phyloP scores from a whole-genome alignment of 2,113 vertebrate genomes.

The Neodon shergylaensis region DNA sequence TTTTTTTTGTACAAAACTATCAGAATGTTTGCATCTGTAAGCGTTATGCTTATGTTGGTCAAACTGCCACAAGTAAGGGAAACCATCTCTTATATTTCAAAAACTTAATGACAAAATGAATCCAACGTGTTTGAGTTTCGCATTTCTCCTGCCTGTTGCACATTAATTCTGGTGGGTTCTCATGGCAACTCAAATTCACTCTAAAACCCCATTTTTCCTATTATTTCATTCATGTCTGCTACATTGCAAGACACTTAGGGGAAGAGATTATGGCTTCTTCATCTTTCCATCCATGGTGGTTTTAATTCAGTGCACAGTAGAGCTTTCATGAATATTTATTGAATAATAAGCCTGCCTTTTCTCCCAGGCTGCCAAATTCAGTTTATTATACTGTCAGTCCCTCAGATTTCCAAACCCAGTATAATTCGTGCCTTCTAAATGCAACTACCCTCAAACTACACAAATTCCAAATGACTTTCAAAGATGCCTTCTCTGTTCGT shows the following conservation, averaged over 20 bases:
- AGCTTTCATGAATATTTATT: background rate
- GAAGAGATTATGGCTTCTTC: background rate
- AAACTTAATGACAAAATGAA: background rate
- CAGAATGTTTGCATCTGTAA: background rate
- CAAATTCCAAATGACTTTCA: background rate
- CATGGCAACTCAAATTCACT: background rate
- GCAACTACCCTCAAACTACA: background rate
- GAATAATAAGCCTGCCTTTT: background rate
- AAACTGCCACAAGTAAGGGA: background rate
- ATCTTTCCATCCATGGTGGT: background rate
- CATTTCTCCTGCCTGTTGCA: background rate
- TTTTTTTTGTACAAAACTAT: background rate
- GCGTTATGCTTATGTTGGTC: background rate
- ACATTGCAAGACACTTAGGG: background rate
- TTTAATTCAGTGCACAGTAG: background rate
- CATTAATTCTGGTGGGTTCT: background rate
- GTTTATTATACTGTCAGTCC: background rate
- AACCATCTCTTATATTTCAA: background rate
- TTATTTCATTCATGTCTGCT: background rate
- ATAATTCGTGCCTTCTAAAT: background rate
- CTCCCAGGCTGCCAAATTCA: background rate
- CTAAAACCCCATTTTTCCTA: conserved; percentile 22
- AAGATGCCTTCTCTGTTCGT: background rate
- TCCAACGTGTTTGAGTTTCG: background rate
- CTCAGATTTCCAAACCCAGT: background rate